Conservation (phyloP, 2,797 vertebrate genomes). For the Coregonus suidteri region DNA sequence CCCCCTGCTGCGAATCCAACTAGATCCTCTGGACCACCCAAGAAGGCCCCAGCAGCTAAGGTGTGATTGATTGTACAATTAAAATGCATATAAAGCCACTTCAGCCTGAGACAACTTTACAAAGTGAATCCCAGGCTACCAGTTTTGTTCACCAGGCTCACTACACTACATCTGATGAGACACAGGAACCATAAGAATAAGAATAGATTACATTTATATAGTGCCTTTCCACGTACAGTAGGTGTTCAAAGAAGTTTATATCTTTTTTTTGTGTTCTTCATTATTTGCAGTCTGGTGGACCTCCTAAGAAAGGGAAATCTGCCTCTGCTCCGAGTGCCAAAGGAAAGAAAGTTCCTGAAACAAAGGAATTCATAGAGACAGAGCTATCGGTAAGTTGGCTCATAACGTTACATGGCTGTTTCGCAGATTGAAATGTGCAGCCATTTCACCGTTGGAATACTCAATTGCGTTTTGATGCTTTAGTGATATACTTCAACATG, state of each 20-base stretch:
- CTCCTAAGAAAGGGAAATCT: conserved; percentile 86
- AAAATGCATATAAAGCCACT: no score
- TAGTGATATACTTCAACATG: background rate
- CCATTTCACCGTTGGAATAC: no score
- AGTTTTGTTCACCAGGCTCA: no score
- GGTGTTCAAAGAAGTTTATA: no score
- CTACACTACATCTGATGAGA: no score
- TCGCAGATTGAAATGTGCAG: no score
- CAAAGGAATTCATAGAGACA: conserved; percentile 84
- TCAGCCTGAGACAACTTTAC: no score
- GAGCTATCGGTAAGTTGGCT: conserved; percentile 87
- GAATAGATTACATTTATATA: no score
- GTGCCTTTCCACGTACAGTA: no score
- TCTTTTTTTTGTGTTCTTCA: background rate
- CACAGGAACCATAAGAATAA: no score
- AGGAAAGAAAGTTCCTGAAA: conserved; percentile 83
- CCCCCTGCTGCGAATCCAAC: conserved; percentile 72
- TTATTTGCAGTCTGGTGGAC: conserved; percentile 75
- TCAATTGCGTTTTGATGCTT: background rate
- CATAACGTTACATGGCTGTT: background rate
- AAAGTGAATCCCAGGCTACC: no score
- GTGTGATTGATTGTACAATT: background rate
- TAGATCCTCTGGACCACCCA: conserved; percentile 76
- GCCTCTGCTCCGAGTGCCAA: conserved; percentile 76
- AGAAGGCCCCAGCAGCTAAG: conserved; percentile 73